Percentiles rank a stretch among this genome's conserved stretches.
Evolutionary conservation across 2,888 invertebrate species (phyloP).

Genomic region (Quadriops clusia): DNA sequence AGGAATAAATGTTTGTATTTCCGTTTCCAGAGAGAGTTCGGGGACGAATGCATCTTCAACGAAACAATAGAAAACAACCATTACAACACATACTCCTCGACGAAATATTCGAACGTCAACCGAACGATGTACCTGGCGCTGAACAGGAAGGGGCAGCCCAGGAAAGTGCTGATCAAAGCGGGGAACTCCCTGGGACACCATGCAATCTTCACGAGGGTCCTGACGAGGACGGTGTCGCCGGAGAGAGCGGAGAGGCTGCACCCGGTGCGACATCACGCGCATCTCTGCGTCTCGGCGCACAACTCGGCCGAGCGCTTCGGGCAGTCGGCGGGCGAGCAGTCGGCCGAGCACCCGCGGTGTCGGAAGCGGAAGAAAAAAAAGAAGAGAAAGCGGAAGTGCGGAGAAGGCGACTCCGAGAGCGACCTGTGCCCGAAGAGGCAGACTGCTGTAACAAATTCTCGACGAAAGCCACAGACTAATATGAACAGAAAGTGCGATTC

Average conservation of each 20-base stretch:
- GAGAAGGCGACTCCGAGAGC: conserved; percentile 24
- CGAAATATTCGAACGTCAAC: conserved; percentile 56
- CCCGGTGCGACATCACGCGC: conserved; percentile 34
- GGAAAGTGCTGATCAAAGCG: conserved; percentile 62
- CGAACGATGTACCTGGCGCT: conserved; percentile 67
- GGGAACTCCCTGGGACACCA: conserved; percentile 48
- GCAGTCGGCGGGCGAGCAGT: conserved; percentile 9
- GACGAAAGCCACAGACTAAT: conserved; percentile 15
- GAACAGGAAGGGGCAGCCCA: conserved; percentile 58
- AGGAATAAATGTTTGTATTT: no score
- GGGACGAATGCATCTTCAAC: conserved; percentile 72
- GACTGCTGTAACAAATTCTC: conserved; percentile 25
- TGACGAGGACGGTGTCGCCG: conserved; percentile 46
- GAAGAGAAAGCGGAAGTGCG: conserved; percentile 34
- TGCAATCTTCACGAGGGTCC: conserved; percentile 61
- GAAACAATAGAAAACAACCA: conserved; percentile 75
- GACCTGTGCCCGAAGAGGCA: conserved; percentile 35
- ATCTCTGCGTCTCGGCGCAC: conserved; percentile 23
- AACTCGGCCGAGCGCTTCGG: no score
- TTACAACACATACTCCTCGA: conserved; percentile 75
- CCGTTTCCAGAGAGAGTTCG: conserved; percentile 73
- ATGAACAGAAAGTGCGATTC: conserved; percentile 21
- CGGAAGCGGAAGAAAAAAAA: conserved; percentile 42
- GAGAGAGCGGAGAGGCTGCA: conserved; percentile 42
- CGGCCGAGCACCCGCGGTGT: conserved; percentile 36